Evolutionary conservation across 1,140 invertebrate species (phyloP).

Genomic region (Pogonomyrmex californicus): DNA sequence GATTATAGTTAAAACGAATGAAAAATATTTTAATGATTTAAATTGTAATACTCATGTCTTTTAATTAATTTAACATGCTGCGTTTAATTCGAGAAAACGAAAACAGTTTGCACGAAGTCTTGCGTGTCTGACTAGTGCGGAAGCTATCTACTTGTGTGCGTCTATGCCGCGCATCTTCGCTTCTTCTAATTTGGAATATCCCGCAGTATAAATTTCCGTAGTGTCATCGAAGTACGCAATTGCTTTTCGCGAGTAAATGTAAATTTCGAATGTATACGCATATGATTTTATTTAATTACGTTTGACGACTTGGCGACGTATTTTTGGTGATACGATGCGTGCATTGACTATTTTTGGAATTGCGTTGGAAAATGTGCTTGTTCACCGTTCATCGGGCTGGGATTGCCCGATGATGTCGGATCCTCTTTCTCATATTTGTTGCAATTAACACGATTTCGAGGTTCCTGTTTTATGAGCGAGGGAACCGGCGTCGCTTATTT

Average conservation of each 20-base stretch:
- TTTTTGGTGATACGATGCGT: slow-evolving; percentile 5
- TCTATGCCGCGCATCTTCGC: slow-evolving; percentile 6
- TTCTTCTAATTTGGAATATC: neutral
- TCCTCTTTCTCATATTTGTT: slow-evolving; percentile 19
- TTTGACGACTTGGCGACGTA: neutral
- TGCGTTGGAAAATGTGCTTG: slow-evolving; percentile 8
- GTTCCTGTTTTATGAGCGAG: slow-evolving; percentile 40
- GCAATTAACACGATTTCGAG: slow-evolving; percentile 53
- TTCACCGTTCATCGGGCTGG: neutral
- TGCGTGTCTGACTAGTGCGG: slow-evolving; percentile 75
- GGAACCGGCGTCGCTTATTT: neutral
- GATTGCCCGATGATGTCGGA: slow-evolving; percentile 39
- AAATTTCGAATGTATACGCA: slow-evolving; percentile 25
- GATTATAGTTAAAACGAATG: neutral
- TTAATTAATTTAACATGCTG: too few relatives aligned
- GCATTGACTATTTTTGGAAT: slow-evolving; percentile 25
- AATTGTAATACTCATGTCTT: neutral
- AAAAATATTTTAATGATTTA: neutral
- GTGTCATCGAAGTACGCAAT: slow-evolving; percentile 13
- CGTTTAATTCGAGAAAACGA: neutral
- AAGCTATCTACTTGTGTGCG: slow-evolving; percentile 74
- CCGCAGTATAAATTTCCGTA: neutral
- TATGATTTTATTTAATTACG: slow-evolving; percentile 34
- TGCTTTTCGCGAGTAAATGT: slow-evolving; percentile 40
- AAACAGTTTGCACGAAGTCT: neutral